phyloP scores from a whole-genome alignment of 2,797 vertebrate genomes.

The Pangasius djambal region DNA sequence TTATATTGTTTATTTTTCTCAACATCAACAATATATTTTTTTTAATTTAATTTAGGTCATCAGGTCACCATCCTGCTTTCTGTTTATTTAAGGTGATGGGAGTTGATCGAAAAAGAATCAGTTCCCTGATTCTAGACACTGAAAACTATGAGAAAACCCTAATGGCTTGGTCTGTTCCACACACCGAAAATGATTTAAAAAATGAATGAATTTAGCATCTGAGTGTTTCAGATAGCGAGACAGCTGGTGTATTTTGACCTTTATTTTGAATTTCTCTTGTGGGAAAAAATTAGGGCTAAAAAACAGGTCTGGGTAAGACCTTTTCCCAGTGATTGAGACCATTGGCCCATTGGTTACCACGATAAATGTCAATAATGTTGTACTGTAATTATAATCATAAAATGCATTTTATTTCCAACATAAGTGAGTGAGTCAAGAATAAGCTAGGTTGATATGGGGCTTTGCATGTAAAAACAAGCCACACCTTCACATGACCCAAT shows the following conservation, averaged over 20 bases:
- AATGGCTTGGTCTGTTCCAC: not conserved
- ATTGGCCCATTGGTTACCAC: not conserved
- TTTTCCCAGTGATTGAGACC: not conserved
- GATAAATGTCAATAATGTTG: not conserved
- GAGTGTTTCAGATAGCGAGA: not conserved
- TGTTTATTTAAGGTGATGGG: not conserved
- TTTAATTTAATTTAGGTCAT: not conserved
- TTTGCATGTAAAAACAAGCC: conserved; percentile 4
- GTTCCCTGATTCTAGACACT: not conserved
- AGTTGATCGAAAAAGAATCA: not conserved
- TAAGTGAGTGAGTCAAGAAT: not conserved
- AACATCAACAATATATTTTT: not conserved
- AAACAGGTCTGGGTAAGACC: not conserved
- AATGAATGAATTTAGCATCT: not conserved
- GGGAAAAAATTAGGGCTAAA: not conserved
- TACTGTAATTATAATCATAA: not conserved
- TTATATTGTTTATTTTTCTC: not conserved
- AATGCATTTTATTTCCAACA: not conserved
- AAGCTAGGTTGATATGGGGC: not conserved
- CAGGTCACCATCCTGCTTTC: not conserved
- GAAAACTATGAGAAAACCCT: not conserved
- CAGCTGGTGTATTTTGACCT: not conserved
- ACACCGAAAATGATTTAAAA: not conserved
- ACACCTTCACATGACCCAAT: not conserved
- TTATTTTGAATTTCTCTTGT: not conserved